Evolutionary conservation across 1,140 invertebrate genomes (phyloP).

Genomic region (Brevipalpus yothersi): DNA sequence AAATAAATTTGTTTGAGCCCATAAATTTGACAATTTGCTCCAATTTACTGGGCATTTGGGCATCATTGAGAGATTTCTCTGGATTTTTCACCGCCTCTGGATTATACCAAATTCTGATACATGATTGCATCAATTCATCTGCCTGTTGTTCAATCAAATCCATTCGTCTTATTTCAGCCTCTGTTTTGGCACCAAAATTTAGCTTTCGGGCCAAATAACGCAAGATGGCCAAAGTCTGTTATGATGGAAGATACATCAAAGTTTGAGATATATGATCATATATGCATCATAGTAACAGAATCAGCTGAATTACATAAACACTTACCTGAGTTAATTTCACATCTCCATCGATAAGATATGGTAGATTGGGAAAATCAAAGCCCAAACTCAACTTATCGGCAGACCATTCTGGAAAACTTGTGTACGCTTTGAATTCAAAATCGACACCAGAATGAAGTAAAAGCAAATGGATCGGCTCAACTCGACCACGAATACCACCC

Average conservation of each 20-base stretch:
- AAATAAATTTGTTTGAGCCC: constrained; percentile 21
- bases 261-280: no score
- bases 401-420: constrained; percentile 13
- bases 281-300: no score
- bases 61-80: constrained; percentile 10
- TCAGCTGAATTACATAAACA: no score
- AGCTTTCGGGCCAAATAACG: constrained; percentile 22
- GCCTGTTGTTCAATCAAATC: constrained; percentile 24
- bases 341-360: constrained; percentile 15
- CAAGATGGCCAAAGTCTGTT: constrained; percentile 24
- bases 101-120: constrained; percentile 14
- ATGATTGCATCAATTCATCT: constrained; percentile 21
- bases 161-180: constrained; percentile 20
- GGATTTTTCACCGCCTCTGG: constrained; percentile 8
- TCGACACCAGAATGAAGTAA: constrained; percentile 38
- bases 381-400: constrained; percentile 15
- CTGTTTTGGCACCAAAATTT: constrained; percentile 18
- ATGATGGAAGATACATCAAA: no score
- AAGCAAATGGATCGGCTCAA: constrained; percentile 42
- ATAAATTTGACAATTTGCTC: constrained; percentile 18
- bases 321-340: constrained; percentile 11
- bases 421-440: constrained; percentile 33
- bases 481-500: constrained; percentile 28
- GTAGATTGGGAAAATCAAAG: constrained; percentile 19
- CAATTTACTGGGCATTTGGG: constrained; percentile 16